Evolutionary conservation across 2,888 invertebrate species (phyloP), one percentile per base, ranked within the genome.

Genomic region (Tinea pellionella): DNA sequence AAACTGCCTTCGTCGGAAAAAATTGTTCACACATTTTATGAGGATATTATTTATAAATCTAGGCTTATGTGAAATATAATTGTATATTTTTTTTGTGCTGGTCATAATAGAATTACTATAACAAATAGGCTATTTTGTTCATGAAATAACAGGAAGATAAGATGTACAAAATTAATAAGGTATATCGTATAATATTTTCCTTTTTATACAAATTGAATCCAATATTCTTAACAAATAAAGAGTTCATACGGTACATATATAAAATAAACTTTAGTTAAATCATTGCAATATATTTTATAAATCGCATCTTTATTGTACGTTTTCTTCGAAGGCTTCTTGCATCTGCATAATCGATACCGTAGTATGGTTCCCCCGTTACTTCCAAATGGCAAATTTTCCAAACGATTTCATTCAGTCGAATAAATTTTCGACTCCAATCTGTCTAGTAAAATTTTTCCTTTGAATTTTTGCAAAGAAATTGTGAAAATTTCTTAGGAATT

Each of bases 311-410:
- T 47, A 47, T 47, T 47, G 47, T 47, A 47, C 12, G 53, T 24
- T 24, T 53, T 30, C 57, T 32, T 15, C 15, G 19, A 57, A 57
- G 32, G 11, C 32, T 57, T 15, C 75, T 73, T 81, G 83, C 80
- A 85, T 85, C 82, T 84, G 74, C 84, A 86, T 86, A 85, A 86
- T 84, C 85, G 85, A 85, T 82, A 79, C 80, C 81, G 82, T 86
- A 24, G 24, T 24, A 86, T 84, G 84, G 85, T 32, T 83, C 83
- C 85, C 83, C 81, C 78, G 78, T 83, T 83, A 84, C 83, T 85
- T 82, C 80, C 80, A 86, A 87, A 87, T 84, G 85, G 86, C 85
- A 84, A 86, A 87, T 87, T 86, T 87, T 87, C 84, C 81, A 75
- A 85, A 80, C 86, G 85, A 87, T 85, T 85, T 84, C 79, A 73